Evolutionary conservation across 2,797 vertebrate genomes (phyloP).

Genomic region (Helostoma temminkii): DNA sequence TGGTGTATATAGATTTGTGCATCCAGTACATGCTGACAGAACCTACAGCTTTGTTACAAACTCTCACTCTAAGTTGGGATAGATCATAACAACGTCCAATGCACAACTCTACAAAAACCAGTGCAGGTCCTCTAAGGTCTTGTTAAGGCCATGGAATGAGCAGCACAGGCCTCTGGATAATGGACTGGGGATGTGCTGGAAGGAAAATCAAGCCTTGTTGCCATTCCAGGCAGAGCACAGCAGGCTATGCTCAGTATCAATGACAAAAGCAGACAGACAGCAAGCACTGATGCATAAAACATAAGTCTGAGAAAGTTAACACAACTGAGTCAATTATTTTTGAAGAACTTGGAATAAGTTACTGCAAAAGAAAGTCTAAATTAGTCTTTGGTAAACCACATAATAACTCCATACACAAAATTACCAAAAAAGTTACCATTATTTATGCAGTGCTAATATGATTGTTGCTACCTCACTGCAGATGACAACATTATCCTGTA

Average conservation of each 20-base stretch:
- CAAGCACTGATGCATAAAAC: constrained; percentile 80
- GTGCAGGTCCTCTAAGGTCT: constrained; percentile 54
- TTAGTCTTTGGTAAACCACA: constrained; percentile 32
- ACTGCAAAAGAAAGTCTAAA: constrained; percentile 24
- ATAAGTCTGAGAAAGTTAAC: constrained; percentile 71
- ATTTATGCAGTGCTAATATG: constrained; percentile 3
- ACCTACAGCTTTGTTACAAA: neutral
- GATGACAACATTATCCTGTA: neutral
- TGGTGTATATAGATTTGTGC: neutral
- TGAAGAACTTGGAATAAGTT: constrained; percentile 21
- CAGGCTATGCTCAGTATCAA: constrained; percentile 70
- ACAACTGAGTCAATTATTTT: constrained; percentile 52
- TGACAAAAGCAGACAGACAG: constrained; percentile 79
- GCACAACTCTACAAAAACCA: constrained; percentile 23
- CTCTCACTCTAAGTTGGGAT: neutral
- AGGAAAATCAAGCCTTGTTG: constrained; percentile 72
- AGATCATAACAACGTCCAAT: constrained; percentile 10
- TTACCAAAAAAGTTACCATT: constrained; percentile 5
- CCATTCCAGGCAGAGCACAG: constrained; percentile 71
- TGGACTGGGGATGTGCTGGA: constrained; percentile 65
- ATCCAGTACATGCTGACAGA: neutral
- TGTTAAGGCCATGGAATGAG: constrained; percentile 67
- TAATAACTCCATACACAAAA: constrained; percentile 6
- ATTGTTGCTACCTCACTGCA: neutral
- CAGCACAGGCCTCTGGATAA: constrained; percentile 71